These are phyloP conservation scores for Etheostoma nigrum DNA, from an alignment of 2,797 vertebrate genomes.

Conservation along the genomic window DNA sequence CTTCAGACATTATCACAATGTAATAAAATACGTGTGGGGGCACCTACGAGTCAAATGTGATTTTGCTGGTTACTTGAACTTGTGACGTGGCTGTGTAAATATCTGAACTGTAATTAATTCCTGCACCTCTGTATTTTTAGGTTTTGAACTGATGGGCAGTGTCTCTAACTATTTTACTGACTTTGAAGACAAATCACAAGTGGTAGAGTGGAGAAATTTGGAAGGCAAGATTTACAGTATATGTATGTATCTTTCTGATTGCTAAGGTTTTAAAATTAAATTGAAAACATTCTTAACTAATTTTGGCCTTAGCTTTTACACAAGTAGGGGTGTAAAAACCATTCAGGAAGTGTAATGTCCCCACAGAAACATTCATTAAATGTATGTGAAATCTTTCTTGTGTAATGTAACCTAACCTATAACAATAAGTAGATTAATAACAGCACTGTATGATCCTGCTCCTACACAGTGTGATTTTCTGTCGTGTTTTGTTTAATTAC, in stretches of 20 bases:
- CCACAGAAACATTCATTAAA: background rate
- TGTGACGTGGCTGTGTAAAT: background rate
- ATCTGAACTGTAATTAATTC: background rate
- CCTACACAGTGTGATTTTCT: background rate
- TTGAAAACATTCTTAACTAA: background rate
- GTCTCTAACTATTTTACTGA: slow-evolving; percentile 91
- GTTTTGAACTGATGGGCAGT: slow-evolving; percentile 98
- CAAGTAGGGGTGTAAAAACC: too few relatives aligned
- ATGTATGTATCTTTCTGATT: background rate
- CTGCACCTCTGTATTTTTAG: slow-evolving; percentile 74
- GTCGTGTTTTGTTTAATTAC: slow-evolving; percentile 15
- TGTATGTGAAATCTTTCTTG: background rate
- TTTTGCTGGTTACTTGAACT: background rate
- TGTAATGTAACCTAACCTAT: background rate
- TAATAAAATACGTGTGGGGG: too few relatives aligned
- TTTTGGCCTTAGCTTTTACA: too few relatives aligned
- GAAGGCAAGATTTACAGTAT: background rate
- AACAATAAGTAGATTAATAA: background rate
- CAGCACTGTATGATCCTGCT: background rate
- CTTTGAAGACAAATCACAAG: slow-evolving; percentile 92
- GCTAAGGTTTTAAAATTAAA: background rate
- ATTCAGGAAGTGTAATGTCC: background rate
- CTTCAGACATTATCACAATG: too few relatives aligned
- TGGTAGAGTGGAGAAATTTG: slow-evolving; percentile 90
- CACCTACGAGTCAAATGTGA: background rate